A percentile compares a stretch with the other conserved stretches of the same genome.
Evolutionary conservation across 2,113 vertebrate genomes (phyloP).

Genomic region (Apodemus speciosus): DNA sequence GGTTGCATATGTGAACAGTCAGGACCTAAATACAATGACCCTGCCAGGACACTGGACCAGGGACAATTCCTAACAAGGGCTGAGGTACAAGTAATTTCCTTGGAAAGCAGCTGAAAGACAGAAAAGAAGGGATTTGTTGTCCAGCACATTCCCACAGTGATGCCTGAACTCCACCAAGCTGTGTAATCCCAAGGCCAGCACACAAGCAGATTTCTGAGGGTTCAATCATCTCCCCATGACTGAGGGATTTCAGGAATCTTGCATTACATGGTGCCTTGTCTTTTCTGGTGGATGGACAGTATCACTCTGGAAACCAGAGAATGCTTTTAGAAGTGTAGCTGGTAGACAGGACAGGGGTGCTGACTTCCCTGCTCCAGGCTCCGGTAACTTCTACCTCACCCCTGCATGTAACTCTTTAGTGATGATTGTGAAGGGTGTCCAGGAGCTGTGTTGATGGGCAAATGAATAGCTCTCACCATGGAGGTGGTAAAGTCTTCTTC

Average conservation of each 20-base stretch:
- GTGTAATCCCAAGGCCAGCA: too few species aligned
- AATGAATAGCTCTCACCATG: background rate
- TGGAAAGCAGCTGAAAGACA: background rate
- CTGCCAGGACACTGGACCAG: background rate
- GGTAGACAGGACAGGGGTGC: too few species aligned
- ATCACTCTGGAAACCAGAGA: background rate
- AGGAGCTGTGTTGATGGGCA: background rate
- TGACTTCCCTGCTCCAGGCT: background rate
- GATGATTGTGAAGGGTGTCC: background rate
- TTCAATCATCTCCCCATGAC: background rate
- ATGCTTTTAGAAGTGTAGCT: background rate
- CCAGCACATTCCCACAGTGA: rapidly evolving
- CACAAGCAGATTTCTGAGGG: rapidly evolving
- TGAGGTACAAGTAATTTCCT: background rate
- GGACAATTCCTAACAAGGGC: background rate
- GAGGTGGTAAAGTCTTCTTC: background rate
- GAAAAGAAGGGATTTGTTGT: background rate
- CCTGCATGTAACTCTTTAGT: background rate
- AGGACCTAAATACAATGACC: background rate
- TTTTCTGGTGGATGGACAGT: background rate
- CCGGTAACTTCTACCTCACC: background rate
- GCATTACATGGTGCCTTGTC: too few species aligned
- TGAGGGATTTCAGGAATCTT: background rate
- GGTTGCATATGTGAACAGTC: rapidly evolving
- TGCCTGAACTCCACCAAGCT: background rate